phyloP scores from a whole-genome alignment of 2,113 vertebrate species.

The Gasterosteus aculeatus region DNA sequence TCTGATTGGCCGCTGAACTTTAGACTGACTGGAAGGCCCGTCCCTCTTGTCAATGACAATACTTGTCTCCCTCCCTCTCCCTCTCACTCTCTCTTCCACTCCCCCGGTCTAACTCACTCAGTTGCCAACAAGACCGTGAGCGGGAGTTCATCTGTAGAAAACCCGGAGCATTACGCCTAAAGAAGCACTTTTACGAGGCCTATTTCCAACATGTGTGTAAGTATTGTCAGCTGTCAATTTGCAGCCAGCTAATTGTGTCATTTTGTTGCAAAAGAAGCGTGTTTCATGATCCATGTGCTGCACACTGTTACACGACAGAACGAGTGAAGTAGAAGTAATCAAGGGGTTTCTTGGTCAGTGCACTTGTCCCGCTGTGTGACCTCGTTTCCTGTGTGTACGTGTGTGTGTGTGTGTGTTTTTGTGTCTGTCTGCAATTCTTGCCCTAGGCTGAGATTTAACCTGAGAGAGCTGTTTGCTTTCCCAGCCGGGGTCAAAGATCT shows the following conservation, averaged over 20 bases:
- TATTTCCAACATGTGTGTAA: conserved; percentile 4
- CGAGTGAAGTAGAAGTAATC: conserved; percentile 60
- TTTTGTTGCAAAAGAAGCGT: not conserved
- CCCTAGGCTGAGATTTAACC: conserved; percentile 62
- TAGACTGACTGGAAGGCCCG: conserved; percentile 8
- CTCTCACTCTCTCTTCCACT: not conserved
- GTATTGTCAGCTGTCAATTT: not conserved
- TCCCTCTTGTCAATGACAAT: conserved; percentile 4
- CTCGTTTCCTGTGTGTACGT: conserved; percentile 36
- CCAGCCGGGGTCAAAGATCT: conserved; percentile 52
- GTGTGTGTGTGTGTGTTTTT: not conserved
- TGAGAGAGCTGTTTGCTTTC: conserved; percentile 44
- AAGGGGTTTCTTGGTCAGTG: conserved; percentile 63
- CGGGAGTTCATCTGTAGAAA: not conserved
- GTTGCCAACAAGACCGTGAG: not conserved
- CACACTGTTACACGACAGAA: conserved; percentile 18
- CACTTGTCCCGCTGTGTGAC: conserved; percentile 61
- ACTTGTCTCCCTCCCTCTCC: not conserved
- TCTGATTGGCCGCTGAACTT: conserved; percentile 47
- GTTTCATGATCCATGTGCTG: not conserved
- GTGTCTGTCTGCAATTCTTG: conserved; percentile 43
- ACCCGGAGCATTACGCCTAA: not conserved
- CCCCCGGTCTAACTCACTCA: not conserved
- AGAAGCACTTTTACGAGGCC: not conserved
- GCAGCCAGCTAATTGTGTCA: not conserved